A percentile compares a stretch with the other conserved stretches of the same genome.
Conservation (phyloP, 2,797 vertebrate genomes). For the Spheniscus humboldti region DNA sequence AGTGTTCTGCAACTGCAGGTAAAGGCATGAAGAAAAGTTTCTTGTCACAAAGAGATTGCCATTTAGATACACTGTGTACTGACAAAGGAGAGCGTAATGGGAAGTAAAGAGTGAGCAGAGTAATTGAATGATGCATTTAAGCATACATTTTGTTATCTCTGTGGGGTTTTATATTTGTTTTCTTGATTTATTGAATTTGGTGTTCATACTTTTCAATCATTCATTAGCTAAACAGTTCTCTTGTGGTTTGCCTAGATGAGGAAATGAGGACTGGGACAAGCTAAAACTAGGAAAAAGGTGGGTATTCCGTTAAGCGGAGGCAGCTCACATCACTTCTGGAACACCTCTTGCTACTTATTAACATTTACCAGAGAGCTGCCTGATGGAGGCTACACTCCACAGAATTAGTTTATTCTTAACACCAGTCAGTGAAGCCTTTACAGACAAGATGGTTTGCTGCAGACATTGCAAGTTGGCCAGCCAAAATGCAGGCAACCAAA, state of each 20-base stretch:
- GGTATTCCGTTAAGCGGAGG: neutral
- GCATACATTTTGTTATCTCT: slow-evolving; percentile 58
- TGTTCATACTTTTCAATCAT: slow-evolving; percentile 63
- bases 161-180: slow-evolving; percentile 57
- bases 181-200: slow-evolving; percentile 44
- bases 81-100: slow-evolving; percentile 41
- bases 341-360: neutral
- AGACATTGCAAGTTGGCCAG: neutral
- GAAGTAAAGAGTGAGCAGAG: slow-evolving; percentile 22
- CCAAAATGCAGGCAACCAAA: neutral
- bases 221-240: slow-evolving; percentile 57
- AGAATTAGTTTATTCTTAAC: neutral
- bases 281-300: slow-evolving; percentile 26
- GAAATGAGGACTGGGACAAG: slow-evolving; percentile 27
- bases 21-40: slow-evolving; percentile 43
- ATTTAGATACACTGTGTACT: slow-evolving; percentile 34
- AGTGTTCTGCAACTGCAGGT: slow-evolving; percentile 38
- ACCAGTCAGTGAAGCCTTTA: neutral
- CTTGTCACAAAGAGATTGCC: slow-evolving; percentile 41
- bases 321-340: slow-evolving; percentile 27
- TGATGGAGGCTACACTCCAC: neutral
- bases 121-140: slow-evolving; percentile 61
- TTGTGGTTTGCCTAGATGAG: slow-evolving; percentile 44
- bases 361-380: neutral
- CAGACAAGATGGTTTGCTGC: neutral